Evolutionary conservation across 2,797 vertebrate species (phyloP).

Genomic region (Balearica regulorum): DNA sequence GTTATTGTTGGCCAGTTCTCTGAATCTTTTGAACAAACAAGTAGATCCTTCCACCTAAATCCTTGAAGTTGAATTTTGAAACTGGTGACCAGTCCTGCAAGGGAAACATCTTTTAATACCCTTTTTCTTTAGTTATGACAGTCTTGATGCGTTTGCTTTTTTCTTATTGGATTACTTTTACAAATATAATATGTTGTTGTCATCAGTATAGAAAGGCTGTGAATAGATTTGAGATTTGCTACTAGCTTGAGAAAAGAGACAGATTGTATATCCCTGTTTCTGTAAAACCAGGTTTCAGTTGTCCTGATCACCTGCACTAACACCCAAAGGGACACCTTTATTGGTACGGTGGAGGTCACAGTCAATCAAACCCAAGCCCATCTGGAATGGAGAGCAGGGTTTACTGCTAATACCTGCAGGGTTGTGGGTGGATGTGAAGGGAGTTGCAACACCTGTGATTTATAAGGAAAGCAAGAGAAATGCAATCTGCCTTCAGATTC

Average conservation of each 20-base stretch:
- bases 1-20: not conserved
- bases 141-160: not conserved
- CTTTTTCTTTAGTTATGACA: not conserved
- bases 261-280: not conserved
- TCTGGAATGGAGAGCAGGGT: not conserved
- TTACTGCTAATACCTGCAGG: not conserved
- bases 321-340: not conserved
- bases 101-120: not conserved
- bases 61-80: not conserved
- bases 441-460: not conserved
- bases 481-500: not conserved
- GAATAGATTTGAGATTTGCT: not conserved
- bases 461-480: not conserved
- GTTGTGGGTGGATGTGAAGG: not conserved
- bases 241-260: not conserved
- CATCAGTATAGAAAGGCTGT: not conserved
- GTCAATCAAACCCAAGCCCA: not conserved
- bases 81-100: not conserved
- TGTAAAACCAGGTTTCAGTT: not conserved
- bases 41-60: not conserved
- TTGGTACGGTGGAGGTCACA: not conserved
- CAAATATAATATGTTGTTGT: not conserved
- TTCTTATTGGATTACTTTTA: not conserved
- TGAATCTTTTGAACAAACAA: not conserved
- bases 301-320: not conserved